Conservation (phyloP, 2,888 invertebrate species). For the Phymatocera aterrima region DNA sequence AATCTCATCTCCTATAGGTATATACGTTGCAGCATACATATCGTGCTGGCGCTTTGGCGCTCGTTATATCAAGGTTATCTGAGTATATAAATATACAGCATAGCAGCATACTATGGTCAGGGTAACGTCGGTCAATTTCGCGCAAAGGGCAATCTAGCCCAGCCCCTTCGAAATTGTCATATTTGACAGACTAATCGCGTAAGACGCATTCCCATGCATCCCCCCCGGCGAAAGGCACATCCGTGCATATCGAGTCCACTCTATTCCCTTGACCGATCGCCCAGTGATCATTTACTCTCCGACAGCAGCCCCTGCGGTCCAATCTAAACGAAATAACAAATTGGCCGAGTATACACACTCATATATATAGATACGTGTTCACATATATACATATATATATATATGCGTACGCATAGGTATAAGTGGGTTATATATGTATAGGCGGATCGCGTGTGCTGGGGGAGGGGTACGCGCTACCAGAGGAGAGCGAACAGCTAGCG, state of each 20-base stretch:
- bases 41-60: too few species aligned
- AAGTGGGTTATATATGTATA: not conserved
- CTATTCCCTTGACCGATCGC: slow-evolving; percentile 17
- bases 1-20: too few species aligned
- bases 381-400: slow-evolving; percentile 8
- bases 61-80: too few species aligned
- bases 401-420: slow-evolving; percentile 7
- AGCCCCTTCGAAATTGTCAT: not conserved
- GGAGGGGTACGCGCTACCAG: slow-evolving; percentile 10
- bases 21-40: too few species aligned
- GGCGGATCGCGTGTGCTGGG: not conserved
- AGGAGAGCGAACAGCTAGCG: too few species aligned
- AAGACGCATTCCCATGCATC: too few species aligned
- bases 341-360: slow-evolving; percentile 6
- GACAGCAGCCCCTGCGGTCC: not conserved
- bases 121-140: too few species aligned
- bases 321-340: slow-evolving; percentile 9
- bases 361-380: too few species aligned
- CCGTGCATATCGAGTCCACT: not conserved
- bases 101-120: too few species aligned
- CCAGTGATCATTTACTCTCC: slow-evolving; percentile 34
- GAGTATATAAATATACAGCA: too few species aligned
- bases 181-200: not conserved
- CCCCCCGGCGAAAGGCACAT: not conserved
- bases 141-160: not conserved